phyloP scores from a whole-genome alignment of 2,888 invertebrate species.

The Phorcus lineatus region DNA sequence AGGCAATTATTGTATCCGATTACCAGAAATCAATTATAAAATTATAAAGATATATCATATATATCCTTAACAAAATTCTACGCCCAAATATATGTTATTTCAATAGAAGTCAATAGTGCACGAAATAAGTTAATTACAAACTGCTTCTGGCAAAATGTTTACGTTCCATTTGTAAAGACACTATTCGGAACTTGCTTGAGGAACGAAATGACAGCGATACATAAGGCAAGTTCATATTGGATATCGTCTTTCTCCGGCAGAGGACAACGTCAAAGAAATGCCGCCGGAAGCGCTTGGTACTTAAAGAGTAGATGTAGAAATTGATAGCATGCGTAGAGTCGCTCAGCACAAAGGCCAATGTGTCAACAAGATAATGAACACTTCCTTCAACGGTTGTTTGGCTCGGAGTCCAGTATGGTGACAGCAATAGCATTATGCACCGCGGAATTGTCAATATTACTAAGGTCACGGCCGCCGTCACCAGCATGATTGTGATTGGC shows the following conservation, averaged over 20 bases:
- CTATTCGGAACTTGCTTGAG: too few species aligned
- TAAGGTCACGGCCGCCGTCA: slow-evolving; percentile 30
- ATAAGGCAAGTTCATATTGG: too few species aligned
- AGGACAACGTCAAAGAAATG: slow-evolving; percentile 49
- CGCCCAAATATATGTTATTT: too few species aligned
- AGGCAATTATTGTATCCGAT: too few species aligned
- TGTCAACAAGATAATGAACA: slow-evolving; percentile 25
- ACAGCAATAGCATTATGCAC: slow-evolving; percentile 36
- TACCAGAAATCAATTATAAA: too few species aligned
- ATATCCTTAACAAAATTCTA: too few species aligned
- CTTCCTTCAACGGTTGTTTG: slow-evolving; percentile 18
- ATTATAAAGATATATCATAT: too few species aligned
- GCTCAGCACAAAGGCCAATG: slow-evolving; percentile 46
- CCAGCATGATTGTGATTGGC: slow-evolving; percentile 41
- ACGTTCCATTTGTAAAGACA: too few species aligned
- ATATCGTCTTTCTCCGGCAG: slow-evolving; percentile 23
- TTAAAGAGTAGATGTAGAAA: slow-evolving; percentile 62
- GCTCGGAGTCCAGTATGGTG: slow-evolving; percentile 4
- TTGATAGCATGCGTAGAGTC: slow-evolving; percentile 63
- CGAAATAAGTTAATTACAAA: too few species aligned
- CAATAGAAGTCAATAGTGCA: too few species aligned
- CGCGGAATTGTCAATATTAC: slow-evolving; percentile 4
- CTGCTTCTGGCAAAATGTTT: too few species aligned
- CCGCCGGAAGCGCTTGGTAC: slow-evolving; percentile 54
- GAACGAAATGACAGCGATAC: too few species aligned